These are phyloP conservation scores for Heterotis niloticus DNA, from an alignment of 2,113 vertebrate species.

Conservation along the genomic window DNA sequence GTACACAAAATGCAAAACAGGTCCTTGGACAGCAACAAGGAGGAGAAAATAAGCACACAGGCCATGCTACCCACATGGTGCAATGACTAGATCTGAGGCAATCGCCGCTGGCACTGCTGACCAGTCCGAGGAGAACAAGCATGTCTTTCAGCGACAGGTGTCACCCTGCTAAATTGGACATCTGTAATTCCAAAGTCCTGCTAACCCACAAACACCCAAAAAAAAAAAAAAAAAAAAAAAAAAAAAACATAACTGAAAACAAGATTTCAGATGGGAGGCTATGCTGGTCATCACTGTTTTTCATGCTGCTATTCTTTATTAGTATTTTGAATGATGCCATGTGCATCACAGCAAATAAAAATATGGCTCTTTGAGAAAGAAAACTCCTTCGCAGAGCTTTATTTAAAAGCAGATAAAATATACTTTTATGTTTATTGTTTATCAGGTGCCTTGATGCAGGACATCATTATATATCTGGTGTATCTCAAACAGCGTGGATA, in stretches of 20 bases:
- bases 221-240: background rate
- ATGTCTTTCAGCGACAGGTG: constrained; percentile 19
- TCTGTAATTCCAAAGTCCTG: background rate
- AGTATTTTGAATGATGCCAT: too few species aligned
- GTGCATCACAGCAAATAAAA: too few species aligned
- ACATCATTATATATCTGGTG: too few species aligned
- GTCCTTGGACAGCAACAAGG: background rate
- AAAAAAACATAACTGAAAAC: background rate
- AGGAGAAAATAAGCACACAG: background rate
- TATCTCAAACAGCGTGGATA: too few species aligned
- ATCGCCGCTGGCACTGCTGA: background rate
- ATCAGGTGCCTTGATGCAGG: too few species aligned
- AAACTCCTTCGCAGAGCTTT: too few species aligned
- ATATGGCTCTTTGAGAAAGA: too few species aligned
- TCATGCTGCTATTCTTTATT: too few species aligned
- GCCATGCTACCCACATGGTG: background rate
- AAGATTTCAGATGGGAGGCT: too few species aligned
- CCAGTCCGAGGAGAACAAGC: background rate
- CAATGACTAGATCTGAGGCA: background rate
- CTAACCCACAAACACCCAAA: background rate
- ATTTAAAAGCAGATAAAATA: too few species aligned
- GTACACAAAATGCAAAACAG: background rate
- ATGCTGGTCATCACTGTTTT: too few species aligned
- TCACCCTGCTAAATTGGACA: background rate
- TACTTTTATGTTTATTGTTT: too few species aligned